A percentile compares a stretch with the other conserved stretches of the same genome.
These are phyloP conservation scores for Tachysurus vachellii DNA, from an alignment of 2,113 vertebrate genomes.

Conservation along the genomic window DNA sequence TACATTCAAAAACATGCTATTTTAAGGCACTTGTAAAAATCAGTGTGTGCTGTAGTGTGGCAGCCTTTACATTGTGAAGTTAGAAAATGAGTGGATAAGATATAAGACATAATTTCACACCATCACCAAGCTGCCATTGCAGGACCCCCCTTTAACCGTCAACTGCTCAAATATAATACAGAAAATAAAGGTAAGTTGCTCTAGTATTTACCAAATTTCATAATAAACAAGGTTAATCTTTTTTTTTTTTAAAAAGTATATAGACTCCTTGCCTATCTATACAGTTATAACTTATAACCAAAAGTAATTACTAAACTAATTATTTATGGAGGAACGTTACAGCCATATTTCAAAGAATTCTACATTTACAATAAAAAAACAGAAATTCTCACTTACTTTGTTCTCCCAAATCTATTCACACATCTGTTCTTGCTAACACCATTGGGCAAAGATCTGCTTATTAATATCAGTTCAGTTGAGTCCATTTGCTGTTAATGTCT, in stretches of 20 bases:
- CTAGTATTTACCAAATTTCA: too few relatives aligned
- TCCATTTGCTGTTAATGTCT: neutral
- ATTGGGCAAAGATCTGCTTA: neutral
- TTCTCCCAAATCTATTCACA: too few relatives aligned
- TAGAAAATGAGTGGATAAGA: too few relatives aligned
- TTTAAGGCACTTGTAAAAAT: too few relatives aligned
- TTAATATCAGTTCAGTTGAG: neutral
- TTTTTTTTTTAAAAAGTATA: neutral
- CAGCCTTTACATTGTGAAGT: neutral
- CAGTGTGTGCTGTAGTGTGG: neutral
- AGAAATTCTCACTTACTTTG: neutral
- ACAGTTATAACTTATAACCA: neutral
- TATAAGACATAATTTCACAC: too few relatives aligned
- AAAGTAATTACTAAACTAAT: neutral
- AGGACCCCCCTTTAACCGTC: too few relatives aligned
- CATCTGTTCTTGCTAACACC: too few relatives aligned
- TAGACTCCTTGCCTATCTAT: neutral
- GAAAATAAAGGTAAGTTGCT: too few relatives aligned
- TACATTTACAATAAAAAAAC: neutral
- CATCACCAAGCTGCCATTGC: too few relatives aligned
- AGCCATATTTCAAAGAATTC: too few relatives aligned
- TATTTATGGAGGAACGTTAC: neutral
- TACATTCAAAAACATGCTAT: neutral
- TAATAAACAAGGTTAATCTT: too few relatives aligned
- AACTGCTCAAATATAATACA: too few relatives aligned